Evolutionary conservation across 2,113 vertebrate species (phyloP), one percentile per base, ranked within the genome.

Genomic region (Limanda limanda): DNA sequence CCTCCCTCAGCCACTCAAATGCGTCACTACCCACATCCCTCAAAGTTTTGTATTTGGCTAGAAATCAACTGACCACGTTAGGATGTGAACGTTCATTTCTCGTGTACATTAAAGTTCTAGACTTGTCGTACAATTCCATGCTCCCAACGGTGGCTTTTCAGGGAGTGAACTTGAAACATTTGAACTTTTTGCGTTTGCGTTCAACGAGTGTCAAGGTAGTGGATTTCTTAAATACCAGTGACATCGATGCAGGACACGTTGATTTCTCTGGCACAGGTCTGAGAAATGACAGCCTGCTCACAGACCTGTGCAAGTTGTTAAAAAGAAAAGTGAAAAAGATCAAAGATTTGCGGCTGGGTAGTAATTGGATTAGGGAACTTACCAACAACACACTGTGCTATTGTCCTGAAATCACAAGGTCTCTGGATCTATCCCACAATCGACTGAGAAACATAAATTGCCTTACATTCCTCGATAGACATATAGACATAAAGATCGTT

Each of bases 391-490:
- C 67, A 0, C 72, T 96, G 4, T 2, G 1, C 0, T 0, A 31
- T 0, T 97, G 96, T 57, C 94, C 94, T 3, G 17, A 9, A 0
- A 72, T 94, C 24, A 83, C 0, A 1, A 56, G n/a, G 4, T 0
- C 23, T 15, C 51, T 96, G 75, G 92, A 96, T 12, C 35, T 97
- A 0, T 96, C 96, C 0, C 45, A 3, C 2, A 96, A 96, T 25
- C 10, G 71, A 0, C 63, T 96, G 11, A 86, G 78, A 15, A 0
- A 0, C 0, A 1, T 69, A 31, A 7, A 0, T 0, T 96, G 95
- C 17, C 84, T 95, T 11, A 1, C 70, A 42, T 72, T 92, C 37
- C 17, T 69, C 3, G 20, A 10, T 0, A 27, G 18, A 3, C 86
- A 48, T 0, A 12, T 0, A 3, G 0, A 2, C 0, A 66, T 95